Evolutionary conservation across 1,140 invertebrate genomes (phyloP).

Genomic region (Drosophila bocqueti): DNA sequence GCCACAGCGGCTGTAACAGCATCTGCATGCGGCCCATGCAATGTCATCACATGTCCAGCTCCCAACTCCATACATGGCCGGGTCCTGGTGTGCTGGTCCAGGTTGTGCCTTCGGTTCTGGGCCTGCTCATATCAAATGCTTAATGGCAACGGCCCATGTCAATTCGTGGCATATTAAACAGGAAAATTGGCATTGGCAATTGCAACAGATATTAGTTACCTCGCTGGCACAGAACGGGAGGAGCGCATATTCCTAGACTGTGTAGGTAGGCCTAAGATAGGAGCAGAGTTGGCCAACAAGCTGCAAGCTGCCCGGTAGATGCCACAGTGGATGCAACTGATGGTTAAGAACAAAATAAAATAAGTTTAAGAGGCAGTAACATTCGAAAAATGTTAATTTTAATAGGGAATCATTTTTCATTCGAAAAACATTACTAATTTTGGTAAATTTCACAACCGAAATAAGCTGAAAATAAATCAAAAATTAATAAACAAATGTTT

Average conservation of each 20-base stretch:
- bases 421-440: no score
- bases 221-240: slow-evolving; percentile 13
- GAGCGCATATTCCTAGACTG: slow-evolving; percentile 15
- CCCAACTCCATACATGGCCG: slow-evolving; percentile 35
- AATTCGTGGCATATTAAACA: slow-evolving; percentile 83
- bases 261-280: slow-evolving; percentile 51
- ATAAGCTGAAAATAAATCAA: no score
- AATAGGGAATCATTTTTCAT: no score
- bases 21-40: slow-evolving; percentile 50
- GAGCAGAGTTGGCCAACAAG: slow-evolving; percentile 15
- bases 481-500: no score
- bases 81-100: slow-evolving; percentile 6
- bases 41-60: slow-evolving; percentile 66
- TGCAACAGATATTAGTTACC: slow-evolving; percentile 75
- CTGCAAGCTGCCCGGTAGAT: background rate
- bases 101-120: slow-evolving; percentile 21
- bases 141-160: slow-evolving; percentile 80
- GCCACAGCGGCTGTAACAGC: slow-evolving; percentile 31
- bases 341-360: background rate
- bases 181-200: slow-evolving; percentile 81
- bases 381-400: background rate
- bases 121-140: slow-evolving; percentile 71
- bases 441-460: no score
- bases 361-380: background rate
- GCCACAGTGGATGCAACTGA: slow-evolving; percentile 39